phyloP scores from a whole-genome alignment of 2,113 vertebrate species.

The Paralichthys olivaceus region DNA sequence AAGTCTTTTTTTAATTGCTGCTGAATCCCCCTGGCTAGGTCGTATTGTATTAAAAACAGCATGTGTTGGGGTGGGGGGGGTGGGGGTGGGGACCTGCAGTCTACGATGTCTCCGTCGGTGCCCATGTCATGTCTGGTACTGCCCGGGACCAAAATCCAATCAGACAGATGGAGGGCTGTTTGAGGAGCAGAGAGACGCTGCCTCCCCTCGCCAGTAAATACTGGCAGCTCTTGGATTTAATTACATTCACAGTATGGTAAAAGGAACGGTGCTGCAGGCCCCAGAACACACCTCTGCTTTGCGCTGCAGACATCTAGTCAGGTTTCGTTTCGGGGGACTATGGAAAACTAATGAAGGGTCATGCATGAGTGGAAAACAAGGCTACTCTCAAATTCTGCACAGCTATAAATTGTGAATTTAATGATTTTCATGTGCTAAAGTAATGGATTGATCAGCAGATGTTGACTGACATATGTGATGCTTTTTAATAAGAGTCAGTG shows the following conservation, averaged over 20 bases:
- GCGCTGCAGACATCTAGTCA: conserved; percentile 43
- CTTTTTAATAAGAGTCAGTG: conserved; percentile 25
- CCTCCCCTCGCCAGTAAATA: conserved; percentile 76
- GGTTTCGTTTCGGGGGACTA: conserved; percentile 41
- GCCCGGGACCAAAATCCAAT: conserved; percentile 79
- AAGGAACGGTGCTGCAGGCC: conserved; percentile 73
- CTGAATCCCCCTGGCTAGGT: conserved; percentile 65
- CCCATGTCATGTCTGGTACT: conserved; percentile 67
- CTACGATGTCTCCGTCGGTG: conserved; percentile 48
- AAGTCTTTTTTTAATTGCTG: conserved; percentile 11
- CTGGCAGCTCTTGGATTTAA: conserved; percentile 84
- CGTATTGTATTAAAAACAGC: conserved; percentile 68
- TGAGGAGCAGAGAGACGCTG: conserved; percentile 66
- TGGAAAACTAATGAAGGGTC: conserved; percentile 54
- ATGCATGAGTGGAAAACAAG: conserved; percentile 40
- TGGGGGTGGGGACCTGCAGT: conserved; percentile 19
- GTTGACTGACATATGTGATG: conserved; percentile 21
- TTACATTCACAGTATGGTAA: conserved; percentile 87
- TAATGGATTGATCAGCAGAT: background rate
- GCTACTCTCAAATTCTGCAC: background rate
- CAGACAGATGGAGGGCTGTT: conserved; percentile 82
- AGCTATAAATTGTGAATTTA: conserved; percentile 10
- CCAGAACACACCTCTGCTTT: conserved; percentile 67
- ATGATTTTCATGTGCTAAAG: conserved; percentile 2
- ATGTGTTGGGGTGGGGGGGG: conserved; percentile 46